Conservation (phyloP, 2,797 vertebrate species). For the Sebastes flavidus region DNA sequence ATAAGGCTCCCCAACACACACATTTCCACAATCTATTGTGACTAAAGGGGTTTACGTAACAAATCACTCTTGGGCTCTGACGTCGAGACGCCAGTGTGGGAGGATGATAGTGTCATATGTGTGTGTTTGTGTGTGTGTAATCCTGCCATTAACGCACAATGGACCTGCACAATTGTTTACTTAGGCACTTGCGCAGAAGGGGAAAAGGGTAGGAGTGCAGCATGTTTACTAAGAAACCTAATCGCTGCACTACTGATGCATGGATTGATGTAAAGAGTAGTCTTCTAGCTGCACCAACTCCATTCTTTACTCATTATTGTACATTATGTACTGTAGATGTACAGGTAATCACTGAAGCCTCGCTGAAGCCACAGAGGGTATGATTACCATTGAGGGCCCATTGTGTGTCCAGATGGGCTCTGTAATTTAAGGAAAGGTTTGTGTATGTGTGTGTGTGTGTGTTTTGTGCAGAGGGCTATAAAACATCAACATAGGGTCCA, state of each 20-base stretch:
- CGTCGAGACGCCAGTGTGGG: slow-evolving; percentile 29
- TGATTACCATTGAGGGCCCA: slow-evolving; percentile 21
- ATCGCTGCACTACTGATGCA: slow-evolving; percentile 28
- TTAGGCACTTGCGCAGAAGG: background rate
- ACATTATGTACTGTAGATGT: slow-evolving; percentile 16
- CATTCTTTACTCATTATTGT: slow-evolving; percentile 15
- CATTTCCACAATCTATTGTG: slow-evolving; percentile 36
- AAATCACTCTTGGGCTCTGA: slow-evolving; percentile 40
- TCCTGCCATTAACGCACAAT: slow-evolving; percentile 60
- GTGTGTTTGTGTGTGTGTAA: slow-evolving; percentile 13
- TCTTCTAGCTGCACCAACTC: background rate
- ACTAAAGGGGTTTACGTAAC: background rate
- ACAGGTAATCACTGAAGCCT: slow-evolving; percentile 32
- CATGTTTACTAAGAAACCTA: slow-evolving; percentile 66
- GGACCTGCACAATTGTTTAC: slow-evolving; percentile 39
- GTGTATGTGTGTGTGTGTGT: slow-evolving; percentile 19
- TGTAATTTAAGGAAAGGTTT: slow-evolving; percentile 26
- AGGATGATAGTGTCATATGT: slow-evolving; percentile 44
- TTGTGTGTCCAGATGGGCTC: slow-evolving; percentile 46
- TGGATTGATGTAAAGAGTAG: slow-evolving; percentile 26
- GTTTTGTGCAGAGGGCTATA: slow-evolving; percentile 32
- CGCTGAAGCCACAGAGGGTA: slow-evolving; percentile 5
- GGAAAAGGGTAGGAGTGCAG: background rate
- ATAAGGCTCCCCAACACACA: slow-evolving; percentile 44
- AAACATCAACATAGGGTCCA: slow-evolving; percentile 34